Percentiles rank a stretch among this genome's conserved stretches.
Evolutionary conservation across 2,113 vertebrate species (phyloP).

Genomic region (Psittacus erithacus): DNA sequence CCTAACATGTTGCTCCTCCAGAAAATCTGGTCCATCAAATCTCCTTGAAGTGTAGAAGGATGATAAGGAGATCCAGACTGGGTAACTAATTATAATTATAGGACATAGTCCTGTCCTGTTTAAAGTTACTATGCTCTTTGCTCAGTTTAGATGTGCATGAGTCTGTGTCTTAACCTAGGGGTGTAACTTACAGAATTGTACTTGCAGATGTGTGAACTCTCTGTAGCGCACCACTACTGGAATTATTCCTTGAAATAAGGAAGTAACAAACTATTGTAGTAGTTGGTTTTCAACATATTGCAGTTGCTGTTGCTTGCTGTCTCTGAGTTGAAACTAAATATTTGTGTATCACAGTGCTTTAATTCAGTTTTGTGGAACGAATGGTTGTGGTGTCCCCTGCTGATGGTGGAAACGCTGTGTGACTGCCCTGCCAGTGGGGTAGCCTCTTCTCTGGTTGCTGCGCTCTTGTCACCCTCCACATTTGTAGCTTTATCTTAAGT

Average conservation of each 20-base stretch:
- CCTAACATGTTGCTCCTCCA: accelerated
- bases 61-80: not conserved
- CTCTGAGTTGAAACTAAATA: not conserved
- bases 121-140: not conserved
- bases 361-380: not conserved
- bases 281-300: not conserved
- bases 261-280: accelerated
- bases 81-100: not conserved
- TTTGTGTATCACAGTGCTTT: not conserved
- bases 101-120: not conserved
- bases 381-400: not conserved
- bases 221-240: not conserved
- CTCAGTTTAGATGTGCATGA: not conserved
- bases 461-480: not conserved
- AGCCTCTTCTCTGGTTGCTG: not conserved
- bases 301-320: not conserved
- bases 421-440: accelerated
- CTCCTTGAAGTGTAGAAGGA: not conserved
- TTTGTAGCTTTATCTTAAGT: not conserved
- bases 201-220: not conserved
- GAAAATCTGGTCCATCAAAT: not conserved
- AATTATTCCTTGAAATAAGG: not conserved
- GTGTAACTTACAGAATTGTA: not conserved
- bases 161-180: not conserved
- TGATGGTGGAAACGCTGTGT: not conserved